These are phyloP conservation scores for Plebejus anna DNA, from an alignment of 2,888 invertebrate genomes.

Conservation along the genomic window DNA sequence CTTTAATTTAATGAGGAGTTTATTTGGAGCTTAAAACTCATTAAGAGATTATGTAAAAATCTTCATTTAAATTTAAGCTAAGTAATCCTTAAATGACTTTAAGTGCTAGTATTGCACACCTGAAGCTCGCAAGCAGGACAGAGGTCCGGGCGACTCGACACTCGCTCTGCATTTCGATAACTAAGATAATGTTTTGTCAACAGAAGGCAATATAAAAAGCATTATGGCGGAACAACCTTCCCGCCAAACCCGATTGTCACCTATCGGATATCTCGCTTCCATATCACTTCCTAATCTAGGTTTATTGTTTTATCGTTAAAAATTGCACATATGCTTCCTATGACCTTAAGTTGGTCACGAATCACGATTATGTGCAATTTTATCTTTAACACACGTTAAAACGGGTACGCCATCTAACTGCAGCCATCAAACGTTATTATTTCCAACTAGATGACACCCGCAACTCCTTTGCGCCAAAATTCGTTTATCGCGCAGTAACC, in stretches of 20 bases:
- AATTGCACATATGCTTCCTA: constrained; percentile 24
- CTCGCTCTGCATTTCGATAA: constrained; percentile 69
- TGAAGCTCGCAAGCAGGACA: constrained; percentile 59
- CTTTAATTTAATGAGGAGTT: background rate
- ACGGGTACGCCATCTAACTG: background rate
- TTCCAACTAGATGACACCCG: too few species aligned
- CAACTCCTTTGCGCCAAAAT: too few species aligned
- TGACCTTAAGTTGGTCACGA: constrained; percentile 8
- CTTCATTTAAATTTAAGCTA: background rate
- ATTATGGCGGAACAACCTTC: constrained; percentile 55
- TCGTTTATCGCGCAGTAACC: too few species aligned
- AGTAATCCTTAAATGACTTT: background rate
- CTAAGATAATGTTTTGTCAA: constrained; percentile 54
- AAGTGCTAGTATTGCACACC: constrained; percentile 45
- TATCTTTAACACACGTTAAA: background rate
- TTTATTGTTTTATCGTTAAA: constrained; percentile 2
- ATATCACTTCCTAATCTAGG: constrained; percentile 36
- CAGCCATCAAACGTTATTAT: background rate
- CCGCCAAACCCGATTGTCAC: constrained; percentile 44
- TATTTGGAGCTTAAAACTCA: background rate
- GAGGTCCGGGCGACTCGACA: constrained; percentile 63
- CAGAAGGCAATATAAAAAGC: constrained; percentile 47
- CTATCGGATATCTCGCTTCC: constrained; percentile 37
- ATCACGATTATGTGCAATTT: constrained; percentile 13
- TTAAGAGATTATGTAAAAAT: background rate